These are phyloP conservation scores for Drosophila mettleri DNA, from an alignment of 2,888 invertebrate species.

Conservation along the genomic window DNA sequence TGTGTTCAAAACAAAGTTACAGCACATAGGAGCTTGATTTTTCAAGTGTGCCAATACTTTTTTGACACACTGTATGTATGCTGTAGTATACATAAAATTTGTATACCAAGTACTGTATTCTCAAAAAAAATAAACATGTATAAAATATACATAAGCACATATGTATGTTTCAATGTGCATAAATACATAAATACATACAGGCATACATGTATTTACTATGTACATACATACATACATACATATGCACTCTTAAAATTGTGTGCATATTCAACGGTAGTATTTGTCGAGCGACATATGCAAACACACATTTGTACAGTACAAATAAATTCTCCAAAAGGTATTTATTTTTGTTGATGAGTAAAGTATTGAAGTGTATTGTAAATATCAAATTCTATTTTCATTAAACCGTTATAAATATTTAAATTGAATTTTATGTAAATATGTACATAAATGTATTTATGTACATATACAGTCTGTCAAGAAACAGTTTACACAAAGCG, in stretches of 20 bases:
- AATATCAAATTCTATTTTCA: constrained; percentile 78
- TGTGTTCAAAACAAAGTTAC: too few relatives aligned
- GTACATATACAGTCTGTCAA: too few relatives aligned
- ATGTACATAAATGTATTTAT: neutral
- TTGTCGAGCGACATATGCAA: constrained; percentile 46
- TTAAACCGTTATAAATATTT: constrained; percentile 61
- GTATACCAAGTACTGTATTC: too few relatives aligned
- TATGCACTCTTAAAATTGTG: neutral
- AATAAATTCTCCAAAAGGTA: constrained; percentile 72
- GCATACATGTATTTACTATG: too few relatives aligned
- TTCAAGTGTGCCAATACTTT: too few relatives aligned
- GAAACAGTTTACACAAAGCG: too few relatives aligned
- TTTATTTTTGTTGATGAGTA: constrained; percentile 84
- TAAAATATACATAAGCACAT: neutral
- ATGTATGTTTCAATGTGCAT: neutral
- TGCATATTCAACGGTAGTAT: constrained; percentile 47
- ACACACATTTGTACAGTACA: constrained; percentile 60
- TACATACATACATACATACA: neutral
- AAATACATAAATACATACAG: neutral
- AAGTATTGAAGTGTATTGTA: constrained; percentile 83
- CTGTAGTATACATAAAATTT: too few relatives aligned
- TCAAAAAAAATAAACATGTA: too few relatives aligned
- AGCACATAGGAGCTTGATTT: too few relatives aligned
- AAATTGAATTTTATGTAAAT: constrained; percentile 42
- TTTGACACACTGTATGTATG: too few relatives aligned